Evolutionary conservation across 2,888 invertebrate genomes (phyloP).

Genomic region (Melieria omissa): DNA sequence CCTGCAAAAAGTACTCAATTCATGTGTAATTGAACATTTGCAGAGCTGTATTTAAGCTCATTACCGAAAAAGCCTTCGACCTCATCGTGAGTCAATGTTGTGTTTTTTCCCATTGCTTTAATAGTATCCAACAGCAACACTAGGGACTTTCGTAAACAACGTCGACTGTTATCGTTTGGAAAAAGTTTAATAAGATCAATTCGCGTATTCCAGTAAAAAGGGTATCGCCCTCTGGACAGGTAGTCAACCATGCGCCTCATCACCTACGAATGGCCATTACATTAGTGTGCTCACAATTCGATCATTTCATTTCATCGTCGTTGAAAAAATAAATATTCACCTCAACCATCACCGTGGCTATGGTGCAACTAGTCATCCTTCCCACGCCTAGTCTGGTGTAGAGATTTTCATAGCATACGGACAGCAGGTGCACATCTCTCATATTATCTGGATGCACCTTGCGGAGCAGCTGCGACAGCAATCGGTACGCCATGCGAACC

Average conservation of each 20-base stretch:
- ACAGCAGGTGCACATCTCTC: slow-evolving; percentile 24
- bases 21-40: not conserved
- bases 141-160: not conserved
- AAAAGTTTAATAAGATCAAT: slow-evolving; percentile 36
- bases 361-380: not conserved
- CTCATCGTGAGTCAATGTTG: slow-evolving; percentile 29
- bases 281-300: too few species aligned
- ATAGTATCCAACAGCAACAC: not conserved
- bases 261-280: slow-evolving; percentile 24
- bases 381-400: not conserved
- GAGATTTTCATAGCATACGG: slow-evolving; percentile 30
- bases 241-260: slow-evolving; percentile 25
- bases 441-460: slow-evolving; percentile 13
- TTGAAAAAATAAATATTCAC: not conserved
- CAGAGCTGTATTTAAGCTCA: not conserved
- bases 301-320: too few species aligned
- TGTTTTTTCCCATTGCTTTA: not conserved
- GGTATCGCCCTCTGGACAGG: slow-evolving; percentile 27
- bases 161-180: not conserved
- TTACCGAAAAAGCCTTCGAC: slow-evolving; percentile 38
- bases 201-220: slow-evolving; percentile 36
- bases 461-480: slow-evolving; percentile 24
- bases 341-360: not conserved
- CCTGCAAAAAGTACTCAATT: slow-evolving; percentile 26
- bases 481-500: slow-evolving; percentile 32